Evolutionary conservation across 2,888 invertebrate species (phyloP).

Genomic region (Caenorhabditis virilis): DNA sequence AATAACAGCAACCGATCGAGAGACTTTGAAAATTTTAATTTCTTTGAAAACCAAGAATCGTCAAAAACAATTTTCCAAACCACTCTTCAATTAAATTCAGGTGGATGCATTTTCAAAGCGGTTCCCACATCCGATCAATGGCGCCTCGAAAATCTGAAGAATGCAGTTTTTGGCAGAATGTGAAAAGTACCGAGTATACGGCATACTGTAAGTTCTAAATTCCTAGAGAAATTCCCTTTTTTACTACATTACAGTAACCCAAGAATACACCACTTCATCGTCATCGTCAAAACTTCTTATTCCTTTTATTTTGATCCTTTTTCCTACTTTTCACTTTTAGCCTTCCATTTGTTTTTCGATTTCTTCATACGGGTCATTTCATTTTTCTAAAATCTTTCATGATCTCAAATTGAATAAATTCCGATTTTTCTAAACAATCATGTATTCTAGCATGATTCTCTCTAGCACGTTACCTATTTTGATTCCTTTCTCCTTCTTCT

Average conservation of each 20-base stretch:
- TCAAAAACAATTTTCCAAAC: no score
- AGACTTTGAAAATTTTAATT: no score
- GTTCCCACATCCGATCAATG: slow-evolving; percentile 58
- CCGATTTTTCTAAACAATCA: background rate
- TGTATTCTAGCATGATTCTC: slow-evolving; percentile 6
- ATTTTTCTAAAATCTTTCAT: background rate
- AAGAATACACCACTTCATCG: slow-evolving; percentile 16
- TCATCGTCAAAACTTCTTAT: slow-evolving; percentile 5
- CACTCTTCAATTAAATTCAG: slow-evolving; percentile 11
- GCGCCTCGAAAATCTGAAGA: slow-evolving; percentile 49
- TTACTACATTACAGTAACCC: slow-evolving; percentile 38
- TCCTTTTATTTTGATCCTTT: slow-evolving; percentile 8
- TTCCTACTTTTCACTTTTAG: background rate
- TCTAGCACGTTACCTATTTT: slow-evolving; percentile 1
- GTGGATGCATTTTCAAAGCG: slow-evolving; percentile 65
- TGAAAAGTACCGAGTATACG: slow-evolving; percentile 64
- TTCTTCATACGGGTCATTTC: background rate
- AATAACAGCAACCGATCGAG: background rate
- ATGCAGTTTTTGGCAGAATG: slow-evolving; percentile 60
- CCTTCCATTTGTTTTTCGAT: background rate
- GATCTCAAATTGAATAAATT: no score
- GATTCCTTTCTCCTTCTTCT: slow-evolving; percentile 3
- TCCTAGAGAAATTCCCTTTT: background rate
- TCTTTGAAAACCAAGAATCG: background rate
- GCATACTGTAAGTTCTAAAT: slow-evolving; percentile 56